Percentiles rank a stretch among this genome's conserved stretches.
Conservation (phyloP, 2,888 invertebrate species). For the Cheilosia impressa region DNA sequence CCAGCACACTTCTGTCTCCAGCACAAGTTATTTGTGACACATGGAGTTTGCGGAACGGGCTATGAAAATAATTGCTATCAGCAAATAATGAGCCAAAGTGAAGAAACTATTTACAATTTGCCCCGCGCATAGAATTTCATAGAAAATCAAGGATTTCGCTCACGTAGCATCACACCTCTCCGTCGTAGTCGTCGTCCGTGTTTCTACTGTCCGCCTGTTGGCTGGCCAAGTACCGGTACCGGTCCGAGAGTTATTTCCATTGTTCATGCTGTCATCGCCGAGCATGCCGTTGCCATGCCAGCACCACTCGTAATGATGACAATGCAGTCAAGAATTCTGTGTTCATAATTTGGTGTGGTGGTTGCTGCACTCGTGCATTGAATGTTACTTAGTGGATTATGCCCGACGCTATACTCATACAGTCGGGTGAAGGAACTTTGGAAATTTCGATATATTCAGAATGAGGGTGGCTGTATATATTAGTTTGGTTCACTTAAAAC, state of each 20-base stretch:
- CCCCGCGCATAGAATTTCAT: constrained; percentile 54
- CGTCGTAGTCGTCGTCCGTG: background rate
- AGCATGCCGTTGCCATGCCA: constrained; percentile 5
- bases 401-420: background rate
- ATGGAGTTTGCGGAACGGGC: constrained; percentile 7
- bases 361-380: constrained; percentile 48
- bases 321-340: constrained; percentile 68
- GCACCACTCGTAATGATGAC: constrained; percentile 32
- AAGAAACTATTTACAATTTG: constrained; percentile 50
- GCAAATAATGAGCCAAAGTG: constrained; percentile 51
- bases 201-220: constrained; percentile 16
- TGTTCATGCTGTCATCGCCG: constrained; percentile 56
- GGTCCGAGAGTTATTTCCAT: constrained; percentile 47
- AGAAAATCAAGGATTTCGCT: constrained; percentile 55
- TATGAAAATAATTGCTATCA: constrained; percentile 51
- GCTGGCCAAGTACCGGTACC: constrained; percentile 3
- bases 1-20: background rate
- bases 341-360: constrained; percentile 64
- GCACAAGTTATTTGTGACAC: constrained; percentile 9
- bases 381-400: constrained; percentile 58
- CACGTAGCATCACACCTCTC: constrained; percentile 67
- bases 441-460: constrained; percentile 13
- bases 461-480: background rate
- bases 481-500: background rate
- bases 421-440: constrained; percentile 61